phyloP scores from a whole-genome alignment of 2,888 invertebrate genomes.

The Megalurothrips usitatus region DNA sequence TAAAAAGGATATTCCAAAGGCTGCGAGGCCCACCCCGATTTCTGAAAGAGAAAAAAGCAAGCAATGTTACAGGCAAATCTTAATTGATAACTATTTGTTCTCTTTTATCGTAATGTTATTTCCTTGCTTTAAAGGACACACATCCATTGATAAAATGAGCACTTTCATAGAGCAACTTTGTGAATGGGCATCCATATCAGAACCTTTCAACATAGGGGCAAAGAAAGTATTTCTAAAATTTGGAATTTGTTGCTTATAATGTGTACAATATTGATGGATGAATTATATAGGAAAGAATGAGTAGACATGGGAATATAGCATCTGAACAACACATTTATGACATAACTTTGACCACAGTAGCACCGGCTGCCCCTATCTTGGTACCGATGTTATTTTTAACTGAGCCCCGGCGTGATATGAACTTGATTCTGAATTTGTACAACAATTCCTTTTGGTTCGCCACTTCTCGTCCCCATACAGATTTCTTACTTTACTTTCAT shows the following conservation, averaged over 20 bases:
- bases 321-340: no score
- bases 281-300: no score
- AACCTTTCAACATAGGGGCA: no score
- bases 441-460: neutral
- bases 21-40: conserved; percentile 95
- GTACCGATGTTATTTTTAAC: no score
- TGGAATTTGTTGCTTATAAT: no score
- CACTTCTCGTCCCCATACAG: neutral
- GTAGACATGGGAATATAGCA: no score
- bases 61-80: conserved; percentile 30
- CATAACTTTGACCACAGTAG: no score
- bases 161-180: neutral
- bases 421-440: neutral
- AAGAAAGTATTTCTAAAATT: no score
- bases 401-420: no score
- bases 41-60: conserved; percentile 57
- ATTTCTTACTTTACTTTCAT: neutral
- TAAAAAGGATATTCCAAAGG: conserved; percentile 92
- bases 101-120: neutral
- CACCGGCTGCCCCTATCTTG: no score
- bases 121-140: neutral
- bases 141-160: neutral
- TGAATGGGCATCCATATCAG: no score
- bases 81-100: neutral
- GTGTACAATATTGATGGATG: no score